phyloP scores from a whole-genome alignment of 2,797 vertebrate genomes.

The Siniperca obscura region DNA sequence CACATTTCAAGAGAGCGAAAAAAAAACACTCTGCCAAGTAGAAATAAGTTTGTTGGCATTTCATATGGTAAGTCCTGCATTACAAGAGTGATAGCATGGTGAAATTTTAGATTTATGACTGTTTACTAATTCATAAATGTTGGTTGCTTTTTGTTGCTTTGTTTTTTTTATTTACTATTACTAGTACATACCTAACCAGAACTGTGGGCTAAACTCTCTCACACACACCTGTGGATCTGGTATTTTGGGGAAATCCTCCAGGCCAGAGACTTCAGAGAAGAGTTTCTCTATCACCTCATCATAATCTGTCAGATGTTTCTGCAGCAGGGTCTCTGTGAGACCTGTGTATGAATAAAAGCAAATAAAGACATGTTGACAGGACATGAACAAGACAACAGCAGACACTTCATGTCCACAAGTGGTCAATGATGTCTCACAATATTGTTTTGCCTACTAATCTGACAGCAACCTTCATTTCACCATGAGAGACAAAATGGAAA shows the following conservation, averaged over 20 bases:
- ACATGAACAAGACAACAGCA: neutral
- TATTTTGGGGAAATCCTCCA: conserved; percentile 69
- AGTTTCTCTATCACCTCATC: conserved; percentile 85
- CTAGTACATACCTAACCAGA: neutral
- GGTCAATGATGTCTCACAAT: no score
- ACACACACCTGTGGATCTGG: conserved; percentile 77
- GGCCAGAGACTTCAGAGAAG: conserved; percentile 79
- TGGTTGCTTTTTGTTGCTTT: neutral
- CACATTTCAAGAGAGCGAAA: no score
- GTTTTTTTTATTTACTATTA: neutral
- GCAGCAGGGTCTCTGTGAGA: conserved; percentile 80
- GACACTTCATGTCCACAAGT: neutral
- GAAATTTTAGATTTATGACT: neutral
- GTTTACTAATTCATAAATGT: neutral
- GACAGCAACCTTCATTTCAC: neutral
- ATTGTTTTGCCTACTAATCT: neutral
- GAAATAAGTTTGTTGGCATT: neutral
- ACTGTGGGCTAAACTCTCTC: neutral
- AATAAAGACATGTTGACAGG: neutral
- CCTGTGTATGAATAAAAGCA: conserved; percentile 57
- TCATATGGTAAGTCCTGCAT: neutral
- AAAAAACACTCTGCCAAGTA: neutral
- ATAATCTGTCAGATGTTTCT: conserved; percentile 68
- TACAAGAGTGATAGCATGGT: neutral
- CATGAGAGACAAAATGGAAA: neutral